Conservation (phyloP, 2,113 vertebrate species). For the Ailurus styani region DNA sequence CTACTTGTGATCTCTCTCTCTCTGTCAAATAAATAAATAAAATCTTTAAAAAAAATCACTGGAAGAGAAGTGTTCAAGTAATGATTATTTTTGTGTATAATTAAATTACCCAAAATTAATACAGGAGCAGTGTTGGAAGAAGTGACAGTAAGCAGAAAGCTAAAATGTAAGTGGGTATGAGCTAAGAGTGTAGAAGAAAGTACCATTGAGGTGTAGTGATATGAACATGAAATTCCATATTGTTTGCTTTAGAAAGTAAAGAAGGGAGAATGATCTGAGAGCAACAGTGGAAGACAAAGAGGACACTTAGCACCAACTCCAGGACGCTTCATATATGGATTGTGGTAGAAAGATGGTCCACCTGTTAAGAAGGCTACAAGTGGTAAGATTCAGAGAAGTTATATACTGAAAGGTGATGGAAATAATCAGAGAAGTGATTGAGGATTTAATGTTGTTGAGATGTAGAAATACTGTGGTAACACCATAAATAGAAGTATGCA, state of each 20-base stretch:
- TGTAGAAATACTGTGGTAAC: background rate
- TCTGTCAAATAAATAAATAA: too few relatives aligned
- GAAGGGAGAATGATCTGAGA: background rate
- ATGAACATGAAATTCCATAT: background rate
- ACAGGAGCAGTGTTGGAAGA: background rate
- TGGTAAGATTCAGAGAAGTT: background rate
- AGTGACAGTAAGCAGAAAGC: background rate
- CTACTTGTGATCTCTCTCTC: too few relatives aligned
- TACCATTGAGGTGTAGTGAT: background rate
- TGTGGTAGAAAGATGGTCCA: background rate
- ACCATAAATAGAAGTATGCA: background rate
- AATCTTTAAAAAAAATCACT: too few relatives aligned
- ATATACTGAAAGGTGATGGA: background rate
- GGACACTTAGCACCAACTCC: background rate
- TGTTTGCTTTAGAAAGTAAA: background rate
- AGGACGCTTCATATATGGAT: background rate
- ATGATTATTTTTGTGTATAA: background rate
- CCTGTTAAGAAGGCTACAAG: background rate
- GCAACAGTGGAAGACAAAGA: background rate
- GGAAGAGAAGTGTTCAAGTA: background rate
- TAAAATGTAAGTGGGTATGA: background rate
- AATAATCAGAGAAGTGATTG: background rate
- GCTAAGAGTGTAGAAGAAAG: background rate
- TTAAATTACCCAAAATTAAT: background rate
- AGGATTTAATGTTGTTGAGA: background rate